Conservation (phyloP, 2,113 vertebrate genomes). For the Baryphthengus martii region DNA sequence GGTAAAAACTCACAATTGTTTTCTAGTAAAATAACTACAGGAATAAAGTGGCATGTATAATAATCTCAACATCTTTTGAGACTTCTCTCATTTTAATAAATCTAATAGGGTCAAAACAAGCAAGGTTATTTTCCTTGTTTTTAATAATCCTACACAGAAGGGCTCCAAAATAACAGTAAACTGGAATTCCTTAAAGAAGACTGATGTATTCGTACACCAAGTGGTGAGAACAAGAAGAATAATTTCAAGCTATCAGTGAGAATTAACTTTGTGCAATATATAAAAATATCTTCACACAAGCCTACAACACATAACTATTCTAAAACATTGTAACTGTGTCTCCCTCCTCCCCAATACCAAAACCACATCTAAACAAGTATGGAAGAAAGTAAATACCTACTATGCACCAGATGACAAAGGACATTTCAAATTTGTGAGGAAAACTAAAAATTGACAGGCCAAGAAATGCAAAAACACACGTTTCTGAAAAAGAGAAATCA, state of each 20-base stretch:
- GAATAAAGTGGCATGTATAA: neutral
- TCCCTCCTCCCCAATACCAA: neutral
- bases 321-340: neutral
- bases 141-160: neutral
- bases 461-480: slow-evolving; percentile 96
- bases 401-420: slow-evolving; percentile 99
- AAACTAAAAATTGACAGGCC: slow-evolving; percentile 99
- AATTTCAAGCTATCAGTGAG: neutral
- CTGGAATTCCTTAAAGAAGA: neutral
- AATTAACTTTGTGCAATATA: neutral
- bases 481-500: slow-evolving; percentile 83
- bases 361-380: neutral
- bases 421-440: slow-evolving; percentile 98
- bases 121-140: neutral
- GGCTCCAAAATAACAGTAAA: neutral
- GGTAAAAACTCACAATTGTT: neutral
- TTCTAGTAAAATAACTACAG: neutral
- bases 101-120: neutral
- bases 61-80: neutral
- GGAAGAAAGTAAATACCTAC: slow-evolving; percentile 80
- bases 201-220: neutral
- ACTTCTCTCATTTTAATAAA: neutral
- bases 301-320: neutral
- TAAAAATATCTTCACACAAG: neutral
- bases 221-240: neutral